phyloP scores from a whole-genome alignment of 2,113 vertebrate species.

The Synodontis membranacea region DNA sequence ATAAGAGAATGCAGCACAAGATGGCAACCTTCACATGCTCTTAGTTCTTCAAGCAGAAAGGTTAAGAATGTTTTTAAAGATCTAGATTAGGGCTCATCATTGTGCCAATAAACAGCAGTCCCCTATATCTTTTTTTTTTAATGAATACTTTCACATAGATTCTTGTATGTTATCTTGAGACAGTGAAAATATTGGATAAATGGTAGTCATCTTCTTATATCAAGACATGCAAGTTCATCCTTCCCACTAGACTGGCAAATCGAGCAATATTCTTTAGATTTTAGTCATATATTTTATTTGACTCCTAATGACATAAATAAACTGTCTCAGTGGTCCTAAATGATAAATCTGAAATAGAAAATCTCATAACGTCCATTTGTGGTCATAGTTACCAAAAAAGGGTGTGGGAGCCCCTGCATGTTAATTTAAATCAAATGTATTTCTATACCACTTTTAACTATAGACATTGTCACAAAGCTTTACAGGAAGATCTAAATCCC shows the following conservation, averaged over 20 bases:
- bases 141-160: too few relatives aligned
- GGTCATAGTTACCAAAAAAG: background rate
- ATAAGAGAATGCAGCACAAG: slow-evolving; percentile 30
- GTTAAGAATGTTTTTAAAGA: background rate
- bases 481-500: too few relatives aligned
- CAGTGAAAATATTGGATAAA: too few relatives aligned
- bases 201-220: too few relatives aligned
- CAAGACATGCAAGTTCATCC: too few relatives aligned
- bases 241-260: background rate
- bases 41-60: background rate
- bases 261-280: background rate
- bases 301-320: background rate
- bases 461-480: background rate
- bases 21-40: slow-evolving; percentile 35
- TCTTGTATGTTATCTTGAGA: too few relatives aligned
- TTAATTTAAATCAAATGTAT: background rate
- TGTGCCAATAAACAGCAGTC: background rate
- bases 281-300: background rate
- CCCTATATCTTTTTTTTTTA: background rate
- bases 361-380: background rate
- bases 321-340: background rate
- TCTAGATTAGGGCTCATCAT: background rate
- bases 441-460: background rate
- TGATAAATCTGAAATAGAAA: background rate
- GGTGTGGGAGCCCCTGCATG: background rate